Evolutionary conservation across 92 coral and sea anemone genomes (phyloP), one percentile per base, ranked within the genome.

Genomic region (Chrysogorgia sp.): DNA sequence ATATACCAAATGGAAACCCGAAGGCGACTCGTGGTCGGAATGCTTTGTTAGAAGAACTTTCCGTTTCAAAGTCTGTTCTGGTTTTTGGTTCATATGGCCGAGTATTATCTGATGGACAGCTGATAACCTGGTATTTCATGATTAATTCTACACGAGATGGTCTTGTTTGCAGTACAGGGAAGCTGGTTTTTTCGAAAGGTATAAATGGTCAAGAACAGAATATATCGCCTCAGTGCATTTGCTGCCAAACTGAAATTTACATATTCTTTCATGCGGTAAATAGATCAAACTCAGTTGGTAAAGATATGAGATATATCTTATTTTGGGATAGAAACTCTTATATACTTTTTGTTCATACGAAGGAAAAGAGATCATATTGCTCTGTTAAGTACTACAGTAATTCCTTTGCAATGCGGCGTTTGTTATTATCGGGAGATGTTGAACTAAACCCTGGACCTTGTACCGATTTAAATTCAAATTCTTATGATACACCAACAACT

Each of bases 91-190:
- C 40, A 22, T 6, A 62, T 29, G 41, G 2, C 40, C 20, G 30
- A 62, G 41, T 62, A 62, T 24, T 24, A 40, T 22, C 68, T 62
- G 31, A 58, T 58, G 68, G 23, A 25, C 41, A 22, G 40, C 68
- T 15, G 68, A 62, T 62, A 62, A 62, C 68, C 23, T 62, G 68
- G 68, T 62, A 28, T 62, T 24, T 31, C 68, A 62, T 62, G 68
- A n/a, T n/a, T 62, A 62, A 31, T 62, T 62, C 23, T 62, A 40
- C 41, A 2, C 35, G 41, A 62, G 10, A 62, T 62, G n/a, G 30
- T 62, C 20, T 62, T 62, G 68, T 62, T 31, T 62, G 68, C 19
- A 31, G 23, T 62, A 31, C 41, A 62, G 68, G 68, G 68, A 31
- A 62, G 23, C 20, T 29, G 68, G 24, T 29, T 62, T 29, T 62